Percentiles rank a stretch among this genome's conserved stretches.
These are phyloP conservation scores for Vanessa tameamea DNA, from an alignment of 1,140 invertebrate species.

Conservation along the genomic window DNA sequence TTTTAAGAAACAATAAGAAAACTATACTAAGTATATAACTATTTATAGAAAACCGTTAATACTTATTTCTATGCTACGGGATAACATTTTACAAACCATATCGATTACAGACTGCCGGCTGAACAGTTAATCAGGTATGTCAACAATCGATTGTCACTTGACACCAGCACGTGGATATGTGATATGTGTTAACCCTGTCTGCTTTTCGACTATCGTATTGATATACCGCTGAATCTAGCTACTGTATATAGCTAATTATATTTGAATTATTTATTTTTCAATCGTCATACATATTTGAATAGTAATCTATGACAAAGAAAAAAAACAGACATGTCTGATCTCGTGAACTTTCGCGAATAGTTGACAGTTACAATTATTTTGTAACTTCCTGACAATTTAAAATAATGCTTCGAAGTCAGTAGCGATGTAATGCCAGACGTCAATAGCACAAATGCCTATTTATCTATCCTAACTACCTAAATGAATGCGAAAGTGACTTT, in stretches of 20 bases:
- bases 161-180: constrained; percentile 5
- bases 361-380: neutral
- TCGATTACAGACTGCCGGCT: constrained; percentile 2
- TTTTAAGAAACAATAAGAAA: too few relatives aligned
- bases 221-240: neutral
- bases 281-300: neutral
- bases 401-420: neutral
- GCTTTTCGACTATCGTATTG: constrained; percentile 6
- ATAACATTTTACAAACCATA: neutral
- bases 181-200: constrained; percentile 5
- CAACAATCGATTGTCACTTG: constrained; percentile 5
- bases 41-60: neutral
- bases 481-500: too few relatives aligned
- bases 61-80: neutral
- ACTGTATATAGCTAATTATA: neutral
- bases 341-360: neutral
- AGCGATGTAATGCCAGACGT: too few relatives aligned
- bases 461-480: too few relatives aligned
- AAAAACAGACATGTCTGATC: neutral
- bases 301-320: neutral
- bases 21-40: too few relatives aligned
- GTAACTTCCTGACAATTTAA: neutral
- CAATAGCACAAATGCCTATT: too few relatives aligned
- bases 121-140: constrained; percentile 8
- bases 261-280: neutral